Evolutionary conservation across 2,113 vertebrate species (phyloP).

Genomic region (Entosphenus tridentatus): DNA sequence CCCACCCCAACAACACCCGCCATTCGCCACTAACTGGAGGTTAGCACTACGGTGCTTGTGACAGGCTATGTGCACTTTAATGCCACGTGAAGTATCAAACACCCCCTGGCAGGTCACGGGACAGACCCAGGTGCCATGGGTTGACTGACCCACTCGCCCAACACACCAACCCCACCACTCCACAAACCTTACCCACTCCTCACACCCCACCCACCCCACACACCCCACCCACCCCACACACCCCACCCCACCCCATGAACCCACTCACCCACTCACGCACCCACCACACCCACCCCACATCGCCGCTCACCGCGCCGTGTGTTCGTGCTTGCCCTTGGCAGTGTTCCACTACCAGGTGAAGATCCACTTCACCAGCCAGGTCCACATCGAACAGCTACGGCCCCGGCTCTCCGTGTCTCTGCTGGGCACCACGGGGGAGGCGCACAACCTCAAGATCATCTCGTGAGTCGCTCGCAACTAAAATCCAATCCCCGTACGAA

Average conservation of each 20-base stretch:
- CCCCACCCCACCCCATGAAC: not conserved
- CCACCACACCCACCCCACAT: not conserved
- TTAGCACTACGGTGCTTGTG: no score
- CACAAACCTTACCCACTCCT: no score
- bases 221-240: not conserved
- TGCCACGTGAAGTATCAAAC: no score
- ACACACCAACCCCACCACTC: no score
- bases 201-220: no score
- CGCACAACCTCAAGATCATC: constrained; percentile 28
- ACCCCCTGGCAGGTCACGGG: no score
- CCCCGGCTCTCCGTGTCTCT: constrained; percentile 40
- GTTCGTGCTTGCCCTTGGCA: constrained; percentile 14
- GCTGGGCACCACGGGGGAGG: constrained; percentile 42
- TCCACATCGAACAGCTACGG: constrained; percentile 20
- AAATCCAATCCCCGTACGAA: no score
- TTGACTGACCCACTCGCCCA: no score
- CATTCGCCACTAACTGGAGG: no score
- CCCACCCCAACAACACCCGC: no score
- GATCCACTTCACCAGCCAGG: constrained; percentile 47
- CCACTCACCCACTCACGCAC: not conserved
- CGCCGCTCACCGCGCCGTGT: not conserved
- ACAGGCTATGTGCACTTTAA: no score
- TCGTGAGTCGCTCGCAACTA: constrained; percentile 32
- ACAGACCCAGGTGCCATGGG: no score
- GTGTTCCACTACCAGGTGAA: constrained; percentile 79